Evolutionary conservation across 2,797 vertebrate species (phyloP), one percentile per base, ranked within the genome.

Genomic region (Platyrinchus mystaceus): DNA sequence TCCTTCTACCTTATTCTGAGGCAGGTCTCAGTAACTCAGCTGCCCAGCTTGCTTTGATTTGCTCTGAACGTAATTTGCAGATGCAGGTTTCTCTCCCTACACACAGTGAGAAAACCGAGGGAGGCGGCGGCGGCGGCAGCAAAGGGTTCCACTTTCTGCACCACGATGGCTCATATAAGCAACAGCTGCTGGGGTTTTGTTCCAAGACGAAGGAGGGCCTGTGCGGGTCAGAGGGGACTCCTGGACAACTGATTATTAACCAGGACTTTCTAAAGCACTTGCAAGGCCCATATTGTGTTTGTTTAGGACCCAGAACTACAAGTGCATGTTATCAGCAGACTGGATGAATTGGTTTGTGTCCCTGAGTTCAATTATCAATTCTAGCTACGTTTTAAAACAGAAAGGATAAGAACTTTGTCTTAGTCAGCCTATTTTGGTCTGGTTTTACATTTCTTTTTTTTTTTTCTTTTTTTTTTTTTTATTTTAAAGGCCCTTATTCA

Each of bases 191-290:
- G 21, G 58, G 50, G 84, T 76, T 93, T 94, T 93, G 91, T 96
- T 95, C 90, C 50, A 16, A 69, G 77, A 53, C 1, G 30, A 88
- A 78, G 69, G 89, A 95, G 91, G 91, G 87, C 77, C 70, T 1
- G 21, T 0, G 2, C 8, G 27, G 95, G 90, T 91, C 94, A 94
- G 85, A 94, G 94, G 93, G 87, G 92, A 93, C 85, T 87, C 83
- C 34, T 63, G 93, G 92, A 91, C 86, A 88, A 84, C 90, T 49
- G 83, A 73, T 86, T 71, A 84, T 91, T 91, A 93, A 94, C 91
- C 88, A 82, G 47, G 50, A 47, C 84, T 96, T 96, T 94, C 94
- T 95, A 90, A 93, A 94, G 92, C 82, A 32, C 94, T 93, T 74
- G 84, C 71, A 85, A 87, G 73, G 79, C 71, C 91, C 91, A 83